Conservation (phyloP, 2,888 invertebrate genomes). For the Stenichneumon culpator region DNA sequence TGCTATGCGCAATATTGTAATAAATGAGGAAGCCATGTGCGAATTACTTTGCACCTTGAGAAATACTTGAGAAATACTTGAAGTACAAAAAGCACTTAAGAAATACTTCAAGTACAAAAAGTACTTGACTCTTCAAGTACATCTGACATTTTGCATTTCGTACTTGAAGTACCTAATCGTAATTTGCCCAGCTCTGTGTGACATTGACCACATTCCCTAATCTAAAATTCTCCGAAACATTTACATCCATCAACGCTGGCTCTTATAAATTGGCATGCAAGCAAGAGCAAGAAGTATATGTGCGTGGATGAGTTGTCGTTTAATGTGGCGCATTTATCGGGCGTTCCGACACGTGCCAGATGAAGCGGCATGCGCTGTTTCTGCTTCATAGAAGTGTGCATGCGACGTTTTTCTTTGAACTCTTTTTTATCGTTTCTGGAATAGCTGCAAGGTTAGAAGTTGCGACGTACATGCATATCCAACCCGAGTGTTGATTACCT, state of each 20-base stretch:
- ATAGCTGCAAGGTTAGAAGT: conserved; percentile 10
- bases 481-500: conserved; percentile 36
- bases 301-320: neutral
- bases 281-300: conserved; percentile 43
- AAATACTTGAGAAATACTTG: no score
- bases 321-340: neutral
- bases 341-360: neutral
- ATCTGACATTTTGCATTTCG: no score
- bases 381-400: neutral
- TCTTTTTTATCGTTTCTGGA: conserved; percentile 16
- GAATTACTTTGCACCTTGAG: no score
- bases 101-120: no score
- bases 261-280: conserved; percentile 52
- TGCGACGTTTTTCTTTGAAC: neutral
- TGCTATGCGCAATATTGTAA: no score
- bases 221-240: no score
- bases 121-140: no score
- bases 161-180: no score
- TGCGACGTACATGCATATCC: conserved; percentile 11
- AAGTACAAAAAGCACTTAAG: no score
- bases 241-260: conserved; percentile 22
- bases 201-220: no score
- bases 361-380: neutral
- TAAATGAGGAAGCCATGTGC: no score
- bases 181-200: no score